Conservation (phyloP, 2,797 vertebrate species). For the Acestrorhynchus altus region DNA sequence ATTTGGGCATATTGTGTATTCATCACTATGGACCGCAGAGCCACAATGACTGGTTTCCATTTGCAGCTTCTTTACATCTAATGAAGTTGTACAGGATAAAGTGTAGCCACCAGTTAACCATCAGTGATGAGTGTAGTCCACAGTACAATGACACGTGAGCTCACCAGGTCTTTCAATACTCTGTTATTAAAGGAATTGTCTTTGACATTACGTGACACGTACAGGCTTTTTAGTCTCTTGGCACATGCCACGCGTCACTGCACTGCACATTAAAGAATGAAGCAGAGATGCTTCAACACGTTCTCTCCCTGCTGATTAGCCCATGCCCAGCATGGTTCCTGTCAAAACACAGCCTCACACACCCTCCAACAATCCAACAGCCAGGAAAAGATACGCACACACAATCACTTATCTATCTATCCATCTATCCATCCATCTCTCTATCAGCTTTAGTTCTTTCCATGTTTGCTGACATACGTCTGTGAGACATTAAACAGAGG, state of each 20-base stretch:
- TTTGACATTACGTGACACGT: not conserved
- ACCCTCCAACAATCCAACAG: conserved; percentile 30
- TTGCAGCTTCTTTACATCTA: not conserved
- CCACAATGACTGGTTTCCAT: not conserved
- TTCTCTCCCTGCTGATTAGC: conserved; percentile 34
- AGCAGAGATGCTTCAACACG: conserved; percentile 31
- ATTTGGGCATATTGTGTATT: too few species aligned
- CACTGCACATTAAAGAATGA: conserved; percentile 29
- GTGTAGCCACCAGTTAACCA: not conserved
- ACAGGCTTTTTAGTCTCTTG: conserved; percentile 5
- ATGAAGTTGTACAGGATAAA: too few species aligned
- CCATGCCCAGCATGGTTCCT: conserved; percentile 47
- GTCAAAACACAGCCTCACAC: conserved; percentile 41
- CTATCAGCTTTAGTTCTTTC: conserved; percentile 41
- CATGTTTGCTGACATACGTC: conserved; percentile 46
- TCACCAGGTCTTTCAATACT: not conserved
- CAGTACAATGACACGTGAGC: not conserved
- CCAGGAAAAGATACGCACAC: conserved; percentile 45
- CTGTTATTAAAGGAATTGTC: not conserved
- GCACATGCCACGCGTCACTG: conserved; percentile 14
- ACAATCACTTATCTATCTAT: not conserved
- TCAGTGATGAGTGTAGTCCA: not conserved
- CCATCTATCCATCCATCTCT: not conserved
- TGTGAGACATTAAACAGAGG: conserved; percentile 50
- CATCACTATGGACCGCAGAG: too few species aligned